Evolutionary conservation across 2,797 vertebrate species (phyloP).

Genomic region (Sibirionetta formosa): DNA sequence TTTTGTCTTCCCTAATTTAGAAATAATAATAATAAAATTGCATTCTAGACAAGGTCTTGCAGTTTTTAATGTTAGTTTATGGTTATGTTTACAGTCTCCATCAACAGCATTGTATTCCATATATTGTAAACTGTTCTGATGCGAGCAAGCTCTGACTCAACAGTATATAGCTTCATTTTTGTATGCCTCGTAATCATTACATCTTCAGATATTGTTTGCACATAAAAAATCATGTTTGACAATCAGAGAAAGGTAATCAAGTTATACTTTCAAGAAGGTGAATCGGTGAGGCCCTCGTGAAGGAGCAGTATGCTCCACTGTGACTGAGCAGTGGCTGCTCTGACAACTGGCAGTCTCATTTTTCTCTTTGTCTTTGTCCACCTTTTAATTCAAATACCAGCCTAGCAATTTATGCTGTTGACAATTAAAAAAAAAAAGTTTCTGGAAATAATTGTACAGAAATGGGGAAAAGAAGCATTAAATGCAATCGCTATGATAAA

Average conservation of each 20-base stretch:
- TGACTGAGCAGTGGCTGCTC: neutral
- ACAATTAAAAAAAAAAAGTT: neutral
- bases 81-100: neutral
- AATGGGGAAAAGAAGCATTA: neutral
- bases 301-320: neutral
- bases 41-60: neutral
- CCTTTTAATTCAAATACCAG: neutral
- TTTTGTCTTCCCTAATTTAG: neutral
- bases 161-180: neutral
- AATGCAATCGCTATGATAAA: neutral
- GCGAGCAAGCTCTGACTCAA: neutral
- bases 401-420: neutral
- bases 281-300: neutral
- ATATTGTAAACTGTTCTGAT: neutral
- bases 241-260: neutral
- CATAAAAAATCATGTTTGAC: neutral
- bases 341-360: neutral
- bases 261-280: neutral
- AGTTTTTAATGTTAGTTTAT: neutral
- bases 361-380: neutral
- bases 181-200: neutral
- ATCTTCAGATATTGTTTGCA: constrained; percentile 2
- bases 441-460: neutral
- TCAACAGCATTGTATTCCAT: neutral
- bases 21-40: neutral